Base-by-base conservation (phyloP, 2,888 invertebrate genomes). In the Drosophila falleni region DNA sequence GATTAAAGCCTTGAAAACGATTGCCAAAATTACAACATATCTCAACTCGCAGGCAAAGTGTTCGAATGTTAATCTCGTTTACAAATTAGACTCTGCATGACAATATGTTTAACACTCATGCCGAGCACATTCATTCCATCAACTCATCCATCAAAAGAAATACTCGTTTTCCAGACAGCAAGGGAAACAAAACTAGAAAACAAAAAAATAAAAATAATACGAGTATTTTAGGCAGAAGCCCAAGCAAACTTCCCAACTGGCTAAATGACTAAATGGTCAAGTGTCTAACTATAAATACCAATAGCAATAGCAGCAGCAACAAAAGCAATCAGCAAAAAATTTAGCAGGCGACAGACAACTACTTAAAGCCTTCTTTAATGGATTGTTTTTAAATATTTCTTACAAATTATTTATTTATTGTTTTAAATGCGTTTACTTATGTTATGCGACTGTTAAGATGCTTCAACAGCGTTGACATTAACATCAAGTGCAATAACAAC, bases 61-160 rank as follows among this genome's bases (percentile, higher is more conserved):
- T 41, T 62, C 53, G 62, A 60, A 79, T 76, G 80, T 73, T 80
- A 84, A 86, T 87, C 80, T 77, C 78, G 69, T 83, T 83, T 78
- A 75, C 80, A 83, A 75, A 80, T 71, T 82, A 62, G 73, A 69
- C 65, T 77, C 77, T 74, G 74, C 89, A 83, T 87, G 89, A 89
- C 85, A 81, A 85, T 80, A 69, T 74, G 75, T 80, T 89, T 89
- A 89, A 87, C 89, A 89, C 88, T 71, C 72, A 44, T 59, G 67
- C 72, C 74, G 73, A 49, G 70, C 54, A 74, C 65, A 19, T 59
- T 63, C 54, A 35, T 55, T 42, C 55, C 31, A 29, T 31, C 54
- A 29, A 26, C 6, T 29, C 29, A 33, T 11, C 16, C 16, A 23
- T 10, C 8, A 61, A 44, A 39, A 39, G 9, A 53, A 62, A 67